A percentile compares a stretch with the other conserved stretches of the same genome.
These are phyloP conservation scores for Rhogogaster chlorosoma DNA, from an alignment of 2,888 invertebrate species.

Conservation along the genomic window DNA sequence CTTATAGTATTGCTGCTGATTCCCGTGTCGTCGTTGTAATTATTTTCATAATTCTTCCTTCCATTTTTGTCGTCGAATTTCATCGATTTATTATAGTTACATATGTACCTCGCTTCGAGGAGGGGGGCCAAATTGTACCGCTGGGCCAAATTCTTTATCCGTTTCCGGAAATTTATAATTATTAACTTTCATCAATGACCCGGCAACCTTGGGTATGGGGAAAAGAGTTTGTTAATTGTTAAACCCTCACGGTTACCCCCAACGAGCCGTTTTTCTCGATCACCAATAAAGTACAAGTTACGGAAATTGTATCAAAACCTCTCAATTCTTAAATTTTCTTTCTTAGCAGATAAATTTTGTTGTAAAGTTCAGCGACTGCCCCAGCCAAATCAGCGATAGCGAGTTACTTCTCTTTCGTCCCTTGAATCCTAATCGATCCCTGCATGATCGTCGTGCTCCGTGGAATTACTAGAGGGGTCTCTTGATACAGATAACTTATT, in stretches of 20 bases:
- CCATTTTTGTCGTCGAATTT: background rate
- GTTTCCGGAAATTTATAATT: background rate
- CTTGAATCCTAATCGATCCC: background rate
- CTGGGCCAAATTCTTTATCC: background rate
- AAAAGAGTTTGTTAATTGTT: background rate
- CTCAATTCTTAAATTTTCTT: slow-evolving; percentile 56
- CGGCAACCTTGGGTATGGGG: too few relatives aligned
- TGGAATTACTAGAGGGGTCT: too few relatives aligned
- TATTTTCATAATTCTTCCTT: background rate
- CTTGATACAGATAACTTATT: background rate
- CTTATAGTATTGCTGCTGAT: background rate
- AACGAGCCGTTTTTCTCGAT: background rate
- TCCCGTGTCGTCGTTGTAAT: background rate
- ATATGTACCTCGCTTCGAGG: background rate
- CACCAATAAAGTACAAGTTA: background rate
- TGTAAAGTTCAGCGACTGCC: slow-evolving; percentile 55
- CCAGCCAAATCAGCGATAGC: slow-evolving; percentile 56
- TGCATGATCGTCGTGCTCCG: background rate
- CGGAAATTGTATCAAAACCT: background rate
- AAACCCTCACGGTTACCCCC: slow-evolving; percentile 1
- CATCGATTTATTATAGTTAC: background rate
- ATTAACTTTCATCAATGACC: background rate
- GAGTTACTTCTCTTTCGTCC: background rate
- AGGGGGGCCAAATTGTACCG: background rate
- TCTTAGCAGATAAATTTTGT: slow-evolving; percentile 58